A percentile compares a stretch with the other conserved stretches of the same genome.
phyloP scores from a whole-genome alignment of 2,797 vertebrate species.

The Falco novaeseelandiae region DNA sequence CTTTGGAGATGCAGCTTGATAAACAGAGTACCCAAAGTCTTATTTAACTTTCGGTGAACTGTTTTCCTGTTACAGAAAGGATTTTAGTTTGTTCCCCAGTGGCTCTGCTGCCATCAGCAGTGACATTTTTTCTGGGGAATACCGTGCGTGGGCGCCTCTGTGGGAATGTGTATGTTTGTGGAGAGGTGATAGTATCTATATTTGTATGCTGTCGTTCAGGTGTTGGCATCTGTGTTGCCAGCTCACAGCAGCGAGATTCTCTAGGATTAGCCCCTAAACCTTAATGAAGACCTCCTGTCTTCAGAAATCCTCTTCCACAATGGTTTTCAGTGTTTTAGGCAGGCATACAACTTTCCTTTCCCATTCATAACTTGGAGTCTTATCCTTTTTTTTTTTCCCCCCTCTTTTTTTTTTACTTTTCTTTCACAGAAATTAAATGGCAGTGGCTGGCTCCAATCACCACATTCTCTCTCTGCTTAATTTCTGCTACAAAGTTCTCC shows the following conservation, averaged over 20 bases:
- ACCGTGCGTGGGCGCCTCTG: accelerated
- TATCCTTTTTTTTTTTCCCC: background rate
- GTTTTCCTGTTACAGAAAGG: background rate
- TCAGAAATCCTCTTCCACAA: background rate
- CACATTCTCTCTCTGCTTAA: conserved; percentile 47
- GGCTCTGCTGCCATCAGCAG: background rate
- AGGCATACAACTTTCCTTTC: conserved; percentile 20
- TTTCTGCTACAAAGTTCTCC: conserved; percentile 68
- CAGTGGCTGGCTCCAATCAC: conserved; percentile 32
- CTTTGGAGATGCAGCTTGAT: background rate
- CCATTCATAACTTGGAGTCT: conserved; percentile 61
- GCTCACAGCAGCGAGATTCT: background rate
- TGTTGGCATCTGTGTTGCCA: background rate
- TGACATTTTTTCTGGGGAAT: background rate
- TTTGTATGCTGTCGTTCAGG: background rate
- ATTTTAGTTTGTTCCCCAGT: background rate
- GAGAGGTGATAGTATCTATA: background rate
- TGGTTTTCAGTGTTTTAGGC: conserved; percentile 19
- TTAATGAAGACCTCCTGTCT: conserved; percentile 37
- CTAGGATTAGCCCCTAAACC: background rate
- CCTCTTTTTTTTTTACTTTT: background rate
- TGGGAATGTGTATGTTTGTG: background rate
- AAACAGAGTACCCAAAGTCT: background rate
- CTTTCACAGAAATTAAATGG: conserved; percentile 60
- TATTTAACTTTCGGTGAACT: background rate